phyloP scores from a whole-genome alignment of 2,113 vertebrate genomes.

The Nothobranchius furzeri region DNA sequence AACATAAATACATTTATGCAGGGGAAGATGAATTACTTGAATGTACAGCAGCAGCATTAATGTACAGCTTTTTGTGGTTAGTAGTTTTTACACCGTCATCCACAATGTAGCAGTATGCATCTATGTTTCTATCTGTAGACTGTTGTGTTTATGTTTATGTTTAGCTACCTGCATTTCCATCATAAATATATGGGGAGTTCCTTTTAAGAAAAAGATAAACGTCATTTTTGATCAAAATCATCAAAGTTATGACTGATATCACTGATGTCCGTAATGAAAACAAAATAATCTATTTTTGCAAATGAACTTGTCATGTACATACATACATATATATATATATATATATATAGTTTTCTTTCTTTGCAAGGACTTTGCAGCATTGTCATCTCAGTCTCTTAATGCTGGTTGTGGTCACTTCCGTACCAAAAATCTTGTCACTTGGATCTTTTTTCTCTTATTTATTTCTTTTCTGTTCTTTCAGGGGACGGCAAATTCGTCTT shows the following conservation, averaged over 20 bases:
- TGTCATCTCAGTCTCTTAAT: slow-evolving; percentile 70
- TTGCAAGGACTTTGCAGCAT: slow-evolving; percentile 56
- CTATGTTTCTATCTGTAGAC: slow-evolving; percentile 53
- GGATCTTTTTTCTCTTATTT: too few species aligned
- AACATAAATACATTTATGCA: slow-evolving; percentile 89
- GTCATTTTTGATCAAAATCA: too few species aligned
- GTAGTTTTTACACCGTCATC: slow-evolving; percentile 77
- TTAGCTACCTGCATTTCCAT: slow-evolving; percentile 57
- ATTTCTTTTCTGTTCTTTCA: slow-evolving; percentile 44
- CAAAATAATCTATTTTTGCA: too few species aligned
- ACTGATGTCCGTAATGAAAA: too few species aligned
- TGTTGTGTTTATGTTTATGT: slow-evolving; percentile 61
- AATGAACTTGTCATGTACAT: not conserved
- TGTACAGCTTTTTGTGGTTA: slow-evolving; percentile 81
- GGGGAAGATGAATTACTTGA: slow-evolving; percentile 79
- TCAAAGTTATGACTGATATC: too few species aligned
- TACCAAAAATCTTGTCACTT: slow-evolving; percentile 71
- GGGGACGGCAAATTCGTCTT: slow-evolving; percentile 67
- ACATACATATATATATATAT: slow-evolving; percentile 7
- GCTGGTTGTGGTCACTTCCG: slow-evolving; percentile 71
- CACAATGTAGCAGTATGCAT: slow-evolving; percentile 60
- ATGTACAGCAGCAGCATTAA: slow-evolving; percentile 83
- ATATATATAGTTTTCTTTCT: slow-evolving; percentile 9
- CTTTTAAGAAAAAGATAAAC: too few species aligned
- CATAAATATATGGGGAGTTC: slow-evolving; percentile 4